phyloP scores from a whole-genome alignment of 2,113 vertebrate species.

The Nettapus auritus region DNA sequence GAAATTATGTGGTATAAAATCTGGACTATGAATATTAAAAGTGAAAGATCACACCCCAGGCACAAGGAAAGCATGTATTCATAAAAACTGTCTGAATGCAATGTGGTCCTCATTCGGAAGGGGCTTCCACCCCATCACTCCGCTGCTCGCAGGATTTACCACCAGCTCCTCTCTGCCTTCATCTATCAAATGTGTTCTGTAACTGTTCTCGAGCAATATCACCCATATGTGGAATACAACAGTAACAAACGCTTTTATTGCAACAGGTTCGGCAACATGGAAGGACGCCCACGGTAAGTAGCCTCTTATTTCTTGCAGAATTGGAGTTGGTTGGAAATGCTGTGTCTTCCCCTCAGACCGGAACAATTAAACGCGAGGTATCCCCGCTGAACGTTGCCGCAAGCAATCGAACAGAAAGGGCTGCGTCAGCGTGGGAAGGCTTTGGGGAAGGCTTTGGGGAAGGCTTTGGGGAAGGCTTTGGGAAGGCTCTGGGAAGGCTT shows the following conservation, averaged over 20 bases:
- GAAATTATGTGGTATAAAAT: neutral
- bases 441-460: neutral
- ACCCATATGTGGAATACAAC: constrained; percentile 53
- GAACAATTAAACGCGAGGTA: neutral
- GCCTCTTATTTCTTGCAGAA: constrained; percentile 52
- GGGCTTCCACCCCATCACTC: constrained; percentile 24
- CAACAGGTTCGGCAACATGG: constrained; percentile 80
- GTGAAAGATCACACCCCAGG: neutral
- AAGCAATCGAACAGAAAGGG: neutral
- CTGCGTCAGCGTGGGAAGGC: neutral
- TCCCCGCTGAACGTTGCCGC: neutral
- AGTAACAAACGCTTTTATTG: constrained; percentile 74
- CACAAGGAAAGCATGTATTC: neutral
- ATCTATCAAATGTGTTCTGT: constrained; percentile 26
- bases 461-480: too few species aligned
- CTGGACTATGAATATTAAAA: constrained; percentile 10
- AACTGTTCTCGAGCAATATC: constrained; percentile 32
- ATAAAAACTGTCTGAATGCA: constrained; percentile 3
- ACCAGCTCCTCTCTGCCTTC: constrained; percentile 37
- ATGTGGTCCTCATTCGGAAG: constrained; percentile 34
- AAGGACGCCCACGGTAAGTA: constrained; percentile 73
- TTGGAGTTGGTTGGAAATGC: neutral
- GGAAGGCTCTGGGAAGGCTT: neutral
- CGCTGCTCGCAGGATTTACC: constrained; percentile 29
- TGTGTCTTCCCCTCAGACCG: neutral